Evolutionary conservation across 2,113 vertebrate genomes (phyloP).

Genomic region (Neotoma lepida): DNA sequence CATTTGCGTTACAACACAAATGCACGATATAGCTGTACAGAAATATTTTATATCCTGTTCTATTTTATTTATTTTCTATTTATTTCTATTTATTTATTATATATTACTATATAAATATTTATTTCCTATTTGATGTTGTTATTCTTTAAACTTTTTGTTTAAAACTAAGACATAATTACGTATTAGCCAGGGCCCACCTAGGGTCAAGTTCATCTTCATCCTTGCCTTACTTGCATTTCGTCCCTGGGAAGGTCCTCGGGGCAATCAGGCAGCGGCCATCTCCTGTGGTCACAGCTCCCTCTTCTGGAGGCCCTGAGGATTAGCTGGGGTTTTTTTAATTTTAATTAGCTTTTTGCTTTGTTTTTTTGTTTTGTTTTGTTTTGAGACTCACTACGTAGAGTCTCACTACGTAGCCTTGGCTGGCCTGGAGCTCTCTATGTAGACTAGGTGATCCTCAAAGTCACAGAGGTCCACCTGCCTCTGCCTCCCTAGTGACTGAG

Average conservation of each 20-base stretch:
- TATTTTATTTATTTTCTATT: not conserved
- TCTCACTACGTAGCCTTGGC: no score
- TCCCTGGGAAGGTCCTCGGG: not conserved
- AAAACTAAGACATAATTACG: not conserved
- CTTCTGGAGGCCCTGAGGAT: not conserved
- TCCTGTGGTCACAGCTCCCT: not conserved
- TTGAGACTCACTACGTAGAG: not conserved
- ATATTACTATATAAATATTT: not conserved
- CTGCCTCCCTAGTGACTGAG: not conserved
- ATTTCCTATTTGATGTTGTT: not conserved
- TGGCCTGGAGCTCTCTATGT: not conserved
- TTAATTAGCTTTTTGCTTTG: not conserved
- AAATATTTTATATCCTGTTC: not conserved
- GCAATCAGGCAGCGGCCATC: rapidly evolving
- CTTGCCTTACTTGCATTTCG: not conserved
- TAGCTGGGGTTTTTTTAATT: not conserved
- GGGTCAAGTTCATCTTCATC: not conserved
- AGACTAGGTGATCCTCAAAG: not conserved
- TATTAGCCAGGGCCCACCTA: not conserved
- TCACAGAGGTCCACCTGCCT: not conserved
- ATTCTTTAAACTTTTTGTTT: not conserved
- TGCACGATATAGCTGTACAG: not conserved
- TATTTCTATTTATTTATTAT: no score
- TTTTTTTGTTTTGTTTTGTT: not conserved
- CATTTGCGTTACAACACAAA: not conserved